phyloP scores from a whole-genome alignment of 2,113 vertebrate genomes.

The Naja naja region DNA sequence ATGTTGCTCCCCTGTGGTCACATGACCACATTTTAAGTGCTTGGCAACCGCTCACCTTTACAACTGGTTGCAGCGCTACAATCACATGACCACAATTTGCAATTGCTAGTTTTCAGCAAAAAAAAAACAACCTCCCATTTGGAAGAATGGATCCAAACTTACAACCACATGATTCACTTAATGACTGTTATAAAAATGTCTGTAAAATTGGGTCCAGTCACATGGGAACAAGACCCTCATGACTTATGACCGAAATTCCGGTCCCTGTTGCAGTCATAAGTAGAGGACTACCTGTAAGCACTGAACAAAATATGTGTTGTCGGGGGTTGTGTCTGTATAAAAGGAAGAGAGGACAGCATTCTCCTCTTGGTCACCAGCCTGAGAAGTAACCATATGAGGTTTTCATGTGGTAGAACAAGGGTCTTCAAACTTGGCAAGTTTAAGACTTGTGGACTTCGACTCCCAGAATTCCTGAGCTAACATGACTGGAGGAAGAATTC shows the following conservation, averaged over 20 bases:
- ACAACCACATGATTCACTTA: background rate
- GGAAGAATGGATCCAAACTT: background rate
- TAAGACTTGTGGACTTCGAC: too few relatives aligned
- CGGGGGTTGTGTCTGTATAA: background rate
- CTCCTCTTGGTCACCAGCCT: background rate
- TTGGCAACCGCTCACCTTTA: background rate
- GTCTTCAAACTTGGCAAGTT: too few relatives aligned
- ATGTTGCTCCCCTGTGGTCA: background rate
- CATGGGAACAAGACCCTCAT: background rate
- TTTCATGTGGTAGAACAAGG: background rate
- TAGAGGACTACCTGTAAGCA: background rate
- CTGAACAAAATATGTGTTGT: background rate
- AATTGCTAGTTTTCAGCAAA: background rate
- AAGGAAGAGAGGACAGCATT: background rate
- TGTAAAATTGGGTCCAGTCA: background rate
- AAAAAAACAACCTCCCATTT: background rate
- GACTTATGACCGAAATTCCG: background rate
- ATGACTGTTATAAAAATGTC: background rate
- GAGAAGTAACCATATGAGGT: background rate
- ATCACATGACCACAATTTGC: background rate
- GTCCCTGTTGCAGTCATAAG: background rate
- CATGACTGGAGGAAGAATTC: too few relatives aligned
- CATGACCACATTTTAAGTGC: background rate
- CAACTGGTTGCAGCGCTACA: background rate
- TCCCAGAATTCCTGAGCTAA: too few relatives aligned